Evolutionary conservation across 2,113 vertebrate genomes (phyloP), one percentile per base, ranked within the genome.

Genomic region (Lates calcarifer): DNA sequence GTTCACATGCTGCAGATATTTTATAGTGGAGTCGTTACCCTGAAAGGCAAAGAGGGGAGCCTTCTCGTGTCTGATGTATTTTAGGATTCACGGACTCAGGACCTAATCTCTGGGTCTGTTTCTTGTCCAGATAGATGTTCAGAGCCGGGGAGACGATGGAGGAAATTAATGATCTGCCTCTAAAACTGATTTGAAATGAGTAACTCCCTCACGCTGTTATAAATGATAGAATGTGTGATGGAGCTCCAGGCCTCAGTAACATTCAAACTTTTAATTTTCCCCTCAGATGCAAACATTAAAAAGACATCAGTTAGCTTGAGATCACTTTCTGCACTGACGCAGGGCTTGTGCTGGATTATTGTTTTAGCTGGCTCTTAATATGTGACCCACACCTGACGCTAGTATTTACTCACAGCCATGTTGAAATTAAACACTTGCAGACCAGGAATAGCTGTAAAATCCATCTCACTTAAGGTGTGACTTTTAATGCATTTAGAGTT

Each of bases 1-100:
- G 69, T 73, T 89, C 79, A 68, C 79, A 87, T 41, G 5, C 79
- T 77, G 70, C 51, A 79, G 51, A 86, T 65, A 29, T 69, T 81
- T 79, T 43, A 75, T 74, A 35, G 43, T 71, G 33, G 53, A 83
- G 35, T 63, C 2, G 18, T 82, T 79, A 3, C 51, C 75, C 69
- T 65, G 73, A 73, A 83, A 88, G 76, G 47, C 28, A 51, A 45
- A 60, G 24, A 11, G 75, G n/a, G 37, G 57, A 75, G 39, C 57
- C 51, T 79, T 83, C 73, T 78, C 77, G 37, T 47, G 78, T 71
- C 71, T 39, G 51, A 20, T 67, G 24, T 81, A 83, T 78, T 89
- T 87, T 57, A 51, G 68, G 65, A 64, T 26, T 63, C 14, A 2
- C 33, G 65, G 35, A 49, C 24, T 65, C n/a, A 1, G 11, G 55